phyloP scores from a whole-genome alignment of 2,797 vertebrate genomes.

The Sebastes hubbsi region DNA sequence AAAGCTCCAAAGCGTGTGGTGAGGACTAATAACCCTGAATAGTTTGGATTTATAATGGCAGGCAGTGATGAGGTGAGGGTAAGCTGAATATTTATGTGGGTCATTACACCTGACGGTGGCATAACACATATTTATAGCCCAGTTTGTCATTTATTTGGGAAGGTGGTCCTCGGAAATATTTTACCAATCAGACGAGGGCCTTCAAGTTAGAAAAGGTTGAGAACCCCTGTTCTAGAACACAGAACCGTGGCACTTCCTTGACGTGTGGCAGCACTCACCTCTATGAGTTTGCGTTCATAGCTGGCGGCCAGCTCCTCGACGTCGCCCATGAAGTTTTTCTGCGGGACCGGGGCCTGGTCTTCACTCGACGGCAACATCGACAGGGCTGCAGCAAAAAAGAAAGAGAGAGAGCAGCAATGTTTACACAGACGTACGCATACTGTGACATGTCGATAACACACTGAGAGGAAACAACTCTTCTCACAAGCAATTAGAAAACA shows the following conservation, averaged over 20 bases:
- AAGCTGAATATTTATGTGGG: too few relatives aligned
- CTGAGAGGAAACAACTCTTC: not conserved
- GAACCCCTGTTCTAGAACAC: not conserved
- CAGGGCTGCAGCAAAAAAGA: constrained; percentile 75
- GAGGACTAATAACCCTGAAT: too few relatives aligned
- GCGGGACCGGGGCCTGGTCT: constrained; percentile 81
- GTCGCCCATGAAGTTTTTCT: constrained; percentile 89
- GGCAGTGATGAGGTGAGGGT: too few relatives aligned
- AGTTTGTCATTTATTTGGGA: too few relatives aligned
- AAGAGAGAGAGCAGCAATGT: not conserved
- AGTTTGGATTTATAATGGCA: too few relatives aligned
- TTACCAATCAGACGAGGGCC: too few relatives aligned
- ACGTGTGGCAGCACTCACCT: constrained; percentile 83
- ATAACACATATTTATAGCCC: too few relatives aligned
- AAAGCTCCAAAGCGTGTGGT: too few relatives aligned
- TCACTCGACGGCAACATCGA: constrained; percentile 86
- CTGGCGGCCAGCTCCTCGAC: constrained; percentile 92
- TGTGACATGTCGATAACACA: not conserved
- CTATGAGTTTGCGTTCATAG: constrained; percentile 97
- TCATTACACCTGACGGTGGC: too few relatives aligned
- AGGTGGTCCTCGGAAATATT: too few relatives aligned
- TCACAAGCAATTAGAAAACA: constrained; percentile 11
- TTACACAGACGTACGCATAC: constrained; percentile 1
- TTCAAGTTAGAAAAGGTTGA: too few relatives aligned
- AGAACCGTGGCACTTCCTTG: not conserved